A percentile compares a stretch with the other conserved stretches of the same genome.
Conservation (phyloP, 2,797 vertebrate genomes). For the Amblyraja radiata region DNA sequence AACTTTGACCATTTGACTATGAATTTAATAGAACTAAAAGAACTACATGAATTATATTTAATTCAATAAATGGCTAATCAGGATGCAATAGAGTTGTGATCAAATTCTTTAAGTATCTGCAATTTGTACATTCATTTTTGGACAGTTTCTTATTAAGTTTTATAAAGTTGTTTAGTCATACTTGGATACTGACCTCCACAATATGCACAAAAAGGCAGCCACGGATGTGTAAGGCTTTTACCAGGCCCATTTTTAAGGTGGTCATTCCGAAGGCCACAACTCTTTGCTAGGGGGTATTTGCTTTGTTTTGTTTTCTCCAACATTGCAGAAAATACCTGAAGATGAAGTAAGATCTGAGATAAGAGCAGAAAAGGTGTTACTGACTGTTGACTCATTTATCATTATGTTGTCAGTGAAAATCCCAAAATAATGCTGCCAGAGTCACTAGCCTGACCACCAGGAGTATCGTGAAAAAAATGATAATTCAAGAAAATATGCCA, state of each 20-base stretch:
- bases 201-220: no score
- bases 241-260: neutral
- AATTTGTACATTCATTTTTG: neutral
- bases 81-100: neutral
- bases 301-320: neutral
- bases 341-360: neutral
- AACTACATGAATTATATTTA: neutral
- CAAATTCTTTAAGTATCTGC: neutral
- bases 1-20: neutral
- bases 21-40: constrained; percentile 8
- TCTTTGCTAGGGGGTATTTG: neutral
- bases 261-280: neutral
- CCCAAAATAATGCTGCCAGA: neutral
- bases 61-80: neutral
- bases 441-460: no score
- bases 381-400: no score
- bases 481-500: neutral
- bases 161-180: neutral
- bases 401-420: neutral
- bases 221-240: no score
- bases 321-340: neutral
- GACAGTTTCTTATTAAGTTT: neutral
- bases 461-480: neutral
- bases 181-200: no score
- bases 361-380: neutral